phyloP scores from a whole-genome alignment of 1,140 invertebrate species.

The Platyura marginata region DNA sequence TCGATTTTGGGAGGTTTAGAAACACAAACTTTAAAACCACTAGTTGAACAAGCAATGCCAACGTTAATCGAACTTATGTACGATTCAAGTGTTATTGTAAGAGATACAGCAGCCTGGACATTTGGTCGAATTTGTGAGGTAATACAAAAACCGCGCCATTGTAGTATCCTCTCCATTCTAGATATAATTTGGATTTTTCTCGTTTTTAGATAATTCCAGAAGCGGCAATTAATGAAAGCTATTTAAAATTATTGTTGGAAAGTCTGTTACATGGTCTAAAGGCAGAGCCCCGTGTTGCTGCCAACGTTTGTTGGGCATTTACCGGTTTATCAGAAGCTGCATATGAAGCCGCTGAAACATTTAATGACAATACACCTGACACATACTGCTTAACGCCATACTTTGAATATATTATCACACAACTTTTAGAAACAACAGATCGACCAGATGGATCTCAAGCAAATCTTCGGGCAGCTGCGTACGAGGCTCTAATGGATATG shows the following conservation, averaged over 20 bases:
- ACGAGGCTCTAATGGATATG: conserved; percentile 98
- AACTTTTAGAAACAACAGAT: conserved; percentile 87
- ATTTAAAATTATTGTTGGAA: conserved; percentile 69
- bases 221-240: conserved; percentile 79
- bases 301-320: conserved; percentile 99
- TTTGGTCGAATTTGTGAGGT: conserved; percentile 90
- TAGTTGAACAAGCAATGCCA: conserved; percentile 92
- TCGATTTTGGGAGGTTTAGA: conserved; percentile 92
- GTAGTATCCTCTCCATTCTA: too few species aligned
- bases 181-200: too few species aligned
- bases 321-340: conserved; percentile 94
- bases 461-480: conserved; percentile 90
- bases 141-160: too few species aligned
- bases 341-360: conserved; percentile 57
- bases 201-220: conserved; percentile 70
- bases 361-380: conserved; percentile 61
- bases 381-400: conserved; percentile 88
- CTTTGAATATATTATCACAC: conserved; percentile 84
- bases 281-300: conserved; percentile 87
- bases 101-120: conserved; percentile 97
- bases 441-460: conserved; percentile 69
- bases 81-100: conserved; percentile 78
- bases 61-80: conserved; percentile 88
- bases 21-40: conserved; percentile 63
- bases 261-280: conserved; percentile 76